Evolutionary conservation across 2,888 invertebrate species (phyloP), one percentile per base, ranked within the genome.

Genomic region (Himalopsyche japonica): DNA sequence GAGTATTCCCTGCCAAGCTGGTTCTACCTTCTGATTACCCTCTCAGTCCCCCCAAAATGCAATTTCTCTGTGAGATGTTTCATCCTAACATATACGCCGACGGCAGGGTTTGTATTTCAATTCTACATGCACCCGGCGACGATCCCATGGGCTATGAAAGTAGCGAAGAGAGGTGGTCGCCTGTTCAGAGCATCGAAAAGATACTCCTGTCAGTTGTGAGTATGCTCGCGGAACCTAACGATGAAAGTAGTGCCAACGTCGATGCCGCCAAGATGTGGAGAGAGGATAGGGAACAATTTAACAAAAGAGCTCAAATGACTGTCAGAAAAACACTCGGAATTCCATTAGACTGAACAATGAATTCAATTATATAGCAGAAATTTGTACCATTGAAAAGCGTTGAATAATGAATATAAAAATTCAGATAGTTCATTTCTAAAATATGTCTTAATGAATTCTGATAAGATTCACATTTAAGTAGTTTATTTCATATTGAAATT

Each of bases 101-200:
- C 93, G 99, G 99, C 0, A 93, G 98, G 89, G 99, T 99, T 2
- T 99, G 99, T 90, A 99, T 99, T 90, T 99, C 99, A 82, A 99
- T 99, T 89, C 93, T 99, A 27, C 99, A 99, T 91, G 98, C 99
- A 0, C 99, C 99, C 0, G 99, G 99, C 0, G 99, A 99, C 91
- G 99, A 99, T 91, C 99, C 99, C 0, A 98, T 99, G 97, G 99
- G 99, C n/a, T 99, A 99, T 88, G 99, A 99, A 91, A 96, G 97
- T 82, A 98, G 98, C 89, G 97, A 98, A 2, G 99, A 99, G 90
- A 93, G 99, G 86, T 99, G 99, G 99, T 99, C 98, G 88, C 99
- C 99, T 0, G 99, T 99, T 0, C 99, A 99, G 91, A 99, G 99
- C 91, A 99, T 99, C 0, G 99, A 99, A 90, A 99, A 99, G 92